Evolutionary conservation across 2,113 vertebrate genomes (phyloP).

Genomic region (Spermophilus dauricus): DNA sequence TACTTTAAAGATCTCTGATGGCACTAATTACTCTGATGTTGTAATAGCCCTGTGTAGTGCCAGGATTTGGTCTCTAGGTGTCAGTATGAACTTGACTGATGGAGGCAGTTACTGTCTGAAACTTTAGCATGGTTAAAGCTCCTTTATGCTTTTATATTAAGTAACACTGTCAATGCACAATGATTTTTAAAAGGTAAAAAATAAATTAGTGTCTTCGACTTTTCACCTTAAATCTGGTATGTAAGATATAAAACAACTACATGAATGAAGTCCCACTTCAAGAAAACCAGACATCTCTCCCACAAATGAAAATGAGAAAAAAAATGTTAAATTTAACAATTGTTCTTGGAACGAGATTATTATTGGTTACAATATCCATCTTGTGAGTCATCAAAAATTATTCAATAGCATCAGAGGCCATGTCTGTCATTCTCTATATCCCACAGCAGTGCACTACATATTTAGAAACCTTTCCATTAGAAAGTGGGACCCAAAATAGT

Average conservation of each 20-base stretch:
- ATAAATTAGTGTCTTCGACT: neutral
- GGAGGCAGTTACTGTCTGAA: neutral
- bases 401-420: neutral
- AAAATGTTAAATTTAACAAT: neutral
- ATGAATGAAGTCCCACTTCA: neutral
- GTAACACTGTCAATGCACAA: neutral
- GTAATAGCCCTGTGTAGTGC: neutral
- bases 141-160: neutral
- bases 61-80: constrained; percentile 80
- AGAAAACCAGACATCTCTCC: neutral
- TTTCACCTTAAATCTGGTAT: neutral
- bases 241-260: neutral
- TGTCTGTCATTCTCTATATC: neutral
- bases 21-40: neutral
- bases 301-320: neutral
- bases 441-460: neutral
- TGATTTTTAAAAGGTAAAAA: constrained; percentile 29
- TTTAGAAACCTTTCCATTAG: neutral
- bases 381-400: neutral
- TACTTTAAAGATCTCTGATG: neutral
- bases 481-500: neutral
- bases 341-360: neutral
- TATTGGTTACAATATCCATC: neutral
- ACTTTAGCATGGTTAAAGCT: neutral
- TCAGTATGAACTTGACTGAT: constrained; percentile 83